A percentile compares a stretch with the other conserved stretches of the same genome.
phyloP scores from a whole-genome alignment of 2,888 invertebrate genomes.

The Ochropleura leucogaster region DNA sequence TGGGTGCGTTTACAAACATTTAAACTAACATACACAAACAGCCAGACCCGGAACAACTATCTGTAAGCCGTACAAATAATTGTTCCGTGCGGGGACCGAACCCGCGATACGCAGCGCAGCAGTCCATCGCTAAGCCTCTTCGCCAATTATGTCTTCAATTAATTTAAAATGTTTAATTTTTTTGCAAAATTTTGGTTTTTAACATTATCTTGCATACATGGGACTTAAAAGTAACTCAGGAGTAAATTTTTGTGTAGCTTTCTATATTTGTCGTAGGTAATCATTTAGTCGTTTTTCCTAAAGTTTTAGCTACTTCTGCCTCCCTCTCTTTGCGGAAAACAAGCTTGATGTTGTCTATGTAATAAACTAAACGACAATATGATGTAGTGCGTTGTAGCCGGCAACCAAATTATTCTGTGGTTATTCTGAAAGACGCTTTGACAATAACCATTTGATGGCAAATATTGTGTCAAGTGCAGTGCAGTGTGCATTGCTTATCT shows the following conservation, averaged over 20 bases:
- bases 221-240: background rate
- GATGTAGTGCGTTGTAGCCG: slow-evolving; percentile 4
- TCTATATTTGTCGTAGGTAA: background rate
- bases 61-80: too few relatives aligned
- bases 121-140: too few relatives aligned
- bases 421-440: slow-evolving; percentile 35
- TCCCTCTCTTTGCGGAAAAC: background rate
- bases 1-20: too few relatives aligned
- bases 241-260: background rate
- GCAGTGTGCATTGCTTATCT: slow-evolving; percentile 22
- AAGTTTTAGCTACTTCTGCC: background rate
- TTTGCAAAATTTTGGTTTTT: background rate
- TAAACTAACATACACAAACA: too few relatives aligned
- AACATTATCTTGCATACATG: background rate
- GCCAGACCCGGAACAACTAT: too few relatives aligned
- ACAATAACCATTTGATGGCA: slow-evolving; percentile 30
- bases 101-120: too few relatives aligned
- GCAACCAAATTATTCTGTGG: slow-evolving; percentile 3
- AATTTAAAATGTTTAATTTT: background rate
- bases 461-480: slow-evolving; percentile 40
- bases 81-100: too few relatives aligned
- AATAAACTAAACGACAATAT: background rate
- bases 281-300: background rate
- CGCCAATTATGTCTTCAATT: too few relatives aligned
- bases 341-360: background rate